phyloP scores from a whole-genome alignment of 2,113 vertebrate species.

The Pterocles orientalis region DNA sequence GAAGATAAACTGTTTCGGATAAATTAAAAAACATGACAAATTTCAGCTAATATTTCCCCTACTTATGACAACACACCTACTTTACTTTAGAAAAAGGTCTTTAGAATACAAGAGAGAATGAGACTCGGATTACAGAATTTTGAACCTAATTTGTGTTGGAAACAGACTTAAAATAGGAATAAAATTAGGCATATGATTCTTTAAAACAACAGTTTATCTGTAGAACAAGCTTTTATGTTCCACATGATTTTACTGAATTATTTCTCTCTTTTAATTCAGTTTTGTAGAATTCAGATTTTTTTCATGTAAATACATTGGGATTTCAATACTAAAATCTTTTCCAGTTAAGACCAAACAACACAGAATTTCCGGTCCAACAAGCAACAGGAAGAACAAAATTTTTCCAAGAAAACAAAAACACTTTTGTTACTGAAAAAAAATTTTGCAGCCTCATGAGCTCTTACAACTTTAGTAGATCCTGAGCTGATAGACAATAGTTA shows the following conservation, averaged over 20 bases:
- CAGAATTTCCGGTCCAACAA: not conserved
- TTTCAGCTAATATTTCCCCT: not conserved
- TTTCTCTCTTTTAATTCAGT: not conserved
- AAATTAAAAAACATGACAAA: not conserved
- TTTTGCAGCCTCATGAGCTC: not conserved
- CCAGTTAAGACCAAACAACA: not conserved
- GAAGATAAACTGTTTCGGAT: not conserved
- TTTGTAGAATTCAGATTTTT: not conserved
- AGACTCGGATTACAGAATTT: not conserved
- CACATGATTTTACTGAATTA: not conserved
- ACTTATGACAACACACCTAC: not conserved
- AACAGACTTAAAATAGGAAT: not conserved
- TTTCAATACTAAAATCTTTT: not conserved
- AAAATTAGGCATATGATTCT: not conserved
- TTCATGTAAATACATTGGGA: not conserved
- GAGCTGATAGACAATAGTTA: not conserved
- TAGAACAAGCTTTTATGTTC: not conserved
- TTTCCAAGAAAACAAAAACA: not conserved
- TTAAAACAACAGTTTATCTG: not conserved
- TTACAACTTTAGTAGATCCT: not conserved
- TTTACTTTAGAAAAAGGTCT: not conserved
- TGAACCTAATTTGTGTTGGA: not conserved
- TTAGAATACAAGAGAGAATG: not conserved
- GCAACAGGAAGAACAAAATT: not conserved
- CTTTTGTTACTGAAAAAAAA: not conserved